Base-by-base conservation (phyloP, 2,797 vertebrate genomes). In the Helicolenus hilgendorfi region DNA sequence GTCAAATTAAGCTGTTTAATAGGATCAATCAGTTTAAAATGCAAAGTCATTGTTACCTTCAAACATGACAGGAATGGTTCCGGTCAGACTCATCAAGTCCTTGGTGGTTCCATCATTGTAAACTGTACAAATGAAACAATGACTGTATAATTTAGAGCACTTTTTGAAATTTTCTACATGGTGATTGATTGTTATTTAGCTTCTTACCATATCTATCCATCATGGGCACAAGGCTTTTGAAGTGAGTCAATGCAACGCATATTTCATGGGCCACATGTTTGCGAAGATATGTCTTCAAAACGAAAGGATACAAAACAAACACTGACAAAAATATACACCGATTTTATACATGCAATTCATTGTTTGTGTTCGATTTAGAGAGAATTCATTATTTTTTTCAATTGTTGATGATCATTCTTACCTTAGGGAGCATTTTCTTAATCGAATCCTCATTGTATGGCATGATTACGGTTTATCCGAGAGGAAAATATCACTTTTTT, bases 51-150 rank as follows among this genome's bases (percentile, higher is more conserved):
- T 22, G 10, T 91, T 94, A 99, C 99, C 98, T 91, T 92, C 85
- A 88, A 95, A 98, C 76, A 86, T 71, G 86, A 98, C 97, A 72
- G 98, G 97, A 91, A 99, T 97, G 45, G 98, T 99, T 95, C 98
- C 98, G 7, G 93, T 96, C 65, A 99, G 97, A 93, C 97, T 98
- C 97, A 99, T 97, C 92, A 99, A 90, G 81, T 97, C 91, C 64
- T 97, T 98, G 53, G 92, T 95, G 60, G 95, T 97, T 77, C 98
- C 98, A 79, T 99, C 98, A 18, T 98, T 98, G 96, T 98, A 99
- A 92, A 99, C 98, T 99, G 92, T 77, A 92, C 87, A 7, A 24
- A 64, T 14, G 2, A 35, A 64, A 27, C 8, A 76, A 31, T 49
- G 2, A 7, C 9, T 7, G 15, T 4, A 35, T 53, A 13, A 20